These are phyloP conservation scores for Trichogramma pretiosum DNA, from an alignment of 1,140 invertebrate genomes.

Conservation along the genomic window DNA sequence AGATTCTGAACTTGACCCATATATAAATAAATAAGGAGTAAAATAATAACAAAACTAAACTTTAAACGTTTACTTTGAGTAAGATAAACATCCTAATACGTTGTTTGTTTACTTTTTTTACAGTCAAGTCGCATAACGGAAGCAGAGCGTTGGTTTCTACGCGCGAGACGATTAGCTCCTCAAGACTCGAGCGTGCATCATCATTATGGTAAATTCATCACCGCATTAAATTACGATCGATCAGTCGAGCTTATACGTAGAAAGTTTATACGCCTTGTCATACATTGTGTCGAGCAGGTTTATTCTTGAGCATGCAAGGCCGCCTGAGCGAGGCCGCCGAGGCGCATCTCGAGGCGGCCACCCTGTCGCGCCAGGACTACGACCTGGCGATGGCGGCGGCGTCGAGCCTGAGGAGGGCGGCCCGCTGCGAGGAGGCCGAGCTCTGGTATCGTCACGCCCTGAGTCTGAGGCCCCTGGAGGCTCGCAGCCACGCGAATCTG, in stretches of 20 bases:
- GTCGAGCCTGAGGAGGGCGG: conserved; percentile 70
- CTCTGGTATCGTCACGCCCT: conserved; percentile 71
- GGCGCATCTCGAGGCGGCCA: conserved; percentile 65
- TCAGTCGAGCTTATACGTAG: background rate
- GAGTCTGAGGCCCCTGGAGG: conserved; percentile 66
- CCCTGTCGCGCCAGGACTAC: conserved; percentile 69
- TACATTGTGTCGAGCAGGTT: too few species aligned
- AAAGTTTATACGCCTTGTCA: too few species aligned
- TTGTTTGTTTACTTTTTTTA: conserved; percentile 30
- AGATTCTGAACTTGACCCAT: too few species aligned
- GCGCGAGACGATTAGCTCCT: conserved; percentile 73
- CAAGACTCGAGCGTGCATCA: conserved; percentile 73
- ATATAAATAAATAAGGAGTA: background rate
- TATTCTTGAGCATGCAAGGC: conserved; percentile 72
- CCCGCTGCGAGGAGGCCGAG: conserved; percentile 70
- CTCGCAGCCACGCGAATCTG: conserved; percentile 83
- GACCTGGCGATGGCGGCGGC: conserved; percentile 78
- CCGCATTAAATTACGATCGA: background rate
- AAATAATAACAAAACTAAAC: background rate
- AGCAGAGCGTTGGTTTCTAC: conserved; percentile 83
- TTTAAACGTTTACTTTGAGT: background rate
- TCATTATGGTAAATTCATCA: conserved; percentile 66
- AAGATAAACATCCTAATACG: conserved; percentile 2
- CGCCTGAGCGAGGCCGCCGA: conserved; percentile 72
- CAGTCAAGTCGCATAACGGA: conserved; percentile 72